These are phyloP conservation scores for Momotus momota DNA, from an alignment of 2,797 vertebrate genomes.

Conservation along the genomic window DNA sequence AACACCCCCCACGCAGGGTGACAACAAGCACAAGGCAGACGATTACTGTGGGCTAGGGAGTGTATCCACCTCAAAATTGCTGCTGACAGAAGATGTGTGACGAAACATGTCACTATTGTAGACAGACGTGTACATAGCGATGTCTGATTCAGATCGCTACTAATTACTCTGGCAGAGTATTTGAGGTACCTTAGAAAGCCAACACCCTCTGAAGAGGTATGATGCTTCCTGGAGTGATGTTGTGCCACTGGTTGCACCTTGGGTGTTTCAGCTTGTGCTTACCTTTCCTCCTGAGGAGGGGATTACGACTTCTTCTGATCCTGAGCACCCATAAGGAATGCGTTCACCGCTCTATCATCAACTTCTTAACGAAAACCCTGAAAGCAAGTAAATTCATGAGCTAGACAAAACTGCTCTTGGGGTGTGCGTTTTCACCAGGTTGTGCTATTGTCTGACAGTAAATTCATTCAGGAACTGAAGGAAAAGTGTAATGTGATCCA, in stretches of 20 bases:
- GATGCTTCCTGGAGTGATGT: not conserved
- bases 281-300: not conserved
- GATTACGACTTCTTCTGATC: not conserved
- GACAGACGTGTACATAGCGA: not conserved
- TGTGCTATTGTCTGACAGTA: not conserved
- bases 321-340: not conserved
- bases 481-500: not conserved
- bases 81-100: constrained; percentile 17
- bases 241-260: not conserved
- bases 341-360: not conserved
- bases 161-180: constrained; percentile 33
- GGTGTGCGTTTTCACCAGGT: not conserved
- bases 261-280: not conserved
- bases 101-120: constrained; percentile 19
- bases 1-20: not conserved
- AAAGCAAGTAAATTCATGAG: not conserved
- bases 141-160: constrained; percentile 56
- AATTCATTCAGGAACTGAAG: not conserved
- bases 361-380: not conserved
- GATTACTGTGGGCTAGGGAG: constrained; percentile 4
- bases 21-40: not conserved
- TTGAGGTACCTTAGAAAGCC: constrained; percentile 21
- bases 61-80: constrained; percentile 33
- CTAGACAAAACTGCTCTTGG: not conserved
- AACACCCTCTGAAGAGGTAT: not conserved